Conservation (phyloP, 2,113 vertebrate genomes). For the Gorsachius goisagi region DNA sequence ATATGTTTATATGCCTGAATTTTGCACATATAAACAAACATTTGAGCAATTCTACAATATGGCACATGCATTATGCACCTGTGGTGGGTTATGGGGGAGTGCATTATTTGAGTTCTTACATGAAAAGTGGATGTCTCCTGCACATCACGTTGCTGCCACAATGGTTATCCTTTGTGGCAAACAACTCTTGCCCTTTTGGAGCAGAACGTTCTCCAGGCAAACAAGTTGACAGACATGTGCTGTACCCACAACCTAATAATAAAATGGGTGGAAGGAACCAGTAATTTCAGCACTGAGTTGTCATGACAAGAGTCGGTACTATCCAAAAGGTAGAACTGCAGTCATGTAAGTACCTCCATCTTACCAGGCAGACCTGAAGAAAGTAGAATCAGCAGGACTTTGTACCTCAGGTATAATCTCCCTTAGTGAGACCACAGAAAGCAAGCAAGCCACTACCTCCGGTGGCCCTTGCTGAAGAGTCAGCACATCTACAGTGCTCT, state of each 20-base stretch:
- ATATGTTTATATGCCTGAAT: background rate
- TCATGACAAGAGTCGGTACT: background rate
- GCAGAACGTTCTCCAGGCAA: background rate
- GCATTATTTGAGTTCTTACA: background rate
- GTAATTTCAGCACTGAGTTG: background rate
- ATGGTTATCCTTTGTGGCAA: background rate
- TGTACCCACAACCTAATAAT: background rate
- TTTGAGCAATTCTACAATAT: background rate
- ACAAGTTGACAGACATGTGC: background rate
- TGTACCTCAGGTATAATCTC: background rate
- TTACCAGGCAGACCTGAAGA: background rate
- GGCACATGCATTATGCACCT: background rate
- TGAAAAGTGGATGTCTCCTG: background rate
- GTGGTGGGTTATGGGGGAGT: background rate
- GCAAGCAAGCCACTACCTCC: background rate
- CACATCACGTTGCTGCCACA: background rate
- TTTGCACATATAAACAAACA: background rate
- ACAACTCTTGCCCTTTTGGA: background rate
- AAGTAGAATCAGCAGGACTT: background rate
- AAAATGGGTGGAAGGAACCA: background rate
- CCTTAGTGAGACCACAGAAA: background rate
- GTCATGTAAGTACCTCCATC: background rate
- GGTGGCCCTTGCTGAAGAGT: background rate
- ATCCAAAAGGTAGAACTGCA: background rate
- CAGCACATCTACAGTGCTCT: background rate